phyloP scores from a whole-genome alignment of 1,140 invertebrate genomes.

The Trachelipus rathkii region DNA sequence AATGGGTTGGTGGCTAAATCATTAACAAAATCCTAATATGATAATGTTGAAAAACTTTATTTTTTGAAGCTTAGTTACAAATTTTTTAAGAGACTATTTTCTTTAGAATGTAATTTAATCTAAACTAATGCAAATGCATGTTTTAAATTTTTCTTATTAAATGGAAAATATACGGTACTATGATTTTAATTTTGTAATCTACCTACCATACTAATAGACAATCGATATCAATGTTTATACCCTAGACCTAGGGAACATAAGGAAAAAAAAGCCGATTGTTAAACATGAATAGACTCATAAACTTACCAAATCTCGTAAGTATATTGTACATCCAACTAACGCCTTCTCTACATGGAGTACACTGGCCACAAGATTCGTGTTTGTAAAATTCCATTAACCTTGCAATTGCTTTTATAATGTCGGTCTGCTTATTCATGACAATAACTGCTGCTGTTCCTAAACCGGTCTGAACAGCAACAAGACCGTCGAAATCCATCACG shows the following conservation, averaged over 20 bases:
- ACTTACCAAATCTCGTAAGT: slow-evolving; percentile 56
- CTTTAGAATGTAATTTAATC: no score
- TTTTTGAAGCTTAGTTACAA: no score
- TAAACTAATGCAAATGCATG: no score
- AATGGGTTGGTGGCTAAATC: no score
- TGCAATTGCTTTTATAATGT: slow-evolving; percentile 94
- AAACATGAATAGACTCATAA: slow-evolving; percentile 12
- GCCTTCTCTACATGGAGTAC: slow-evolving; percentile 96
- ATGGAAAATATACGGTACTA: no score
- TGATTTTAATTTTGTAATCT: no score
- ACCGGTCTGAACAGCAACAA: slow-evolving; percentile 88
- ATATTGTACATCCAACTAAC: slow-evolving; percentile 99
- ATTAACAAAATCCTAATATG: no score
- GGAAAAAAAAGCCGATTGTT: slow-evolving; percentile 18
- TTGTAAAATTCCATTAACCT: slow-evolving; percentile 97
- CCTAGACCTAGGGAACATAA: slow-evolving; percentile 29
- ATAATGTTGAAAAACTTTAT: no score
- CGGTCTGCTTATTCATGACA: slow-evolving; percentile 98
- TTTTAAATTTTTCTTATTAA: no score
- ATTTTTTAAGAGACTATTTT: no score
- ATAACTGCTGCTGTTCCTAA: slow-evolving; percentile 97
- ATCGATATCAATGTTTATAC: slow-evolving; percentile 14
- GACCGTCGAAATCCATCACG: slow-evolving; percentile 95
- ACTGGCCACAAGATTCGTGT: slow-evolving; percentile 99
- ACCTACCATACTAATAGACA: no score